Base-by-base conservation (phyloP, 2,888 invertebrate genomes). In the Sminthurides aquaticus region DNA sequence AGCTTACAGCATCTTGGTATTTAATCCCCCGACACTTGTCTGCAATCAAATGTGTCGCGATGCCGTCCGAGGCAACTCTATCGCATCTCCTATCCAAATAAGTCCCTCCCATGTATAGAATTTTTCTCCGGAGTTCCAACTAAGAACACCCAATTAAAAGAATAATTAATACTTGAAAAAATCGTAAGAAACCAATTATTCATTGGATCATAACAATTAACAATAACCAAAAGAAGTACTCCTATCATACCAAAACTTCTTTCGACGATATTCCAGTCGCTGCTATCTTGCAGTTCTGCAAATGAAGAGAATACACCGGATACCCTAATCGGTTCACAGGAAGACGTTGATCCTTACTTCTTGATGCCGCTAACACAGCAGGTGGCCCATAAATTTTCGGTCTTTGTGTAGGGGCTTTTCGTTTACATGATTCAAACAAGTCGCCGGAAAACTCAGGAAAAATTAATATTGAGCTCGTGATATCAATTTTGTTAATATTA, bases 1-100 rank as follows among this genome's bases (percentile, higher is more conserved):
- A 90, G 64, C 90, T 89, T 70, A 89, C 88, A 66, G 96, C 96
- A 80, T 92, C 92, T 81, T 90, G 87, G 80, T 96, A 97, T 82
- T 96, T 96, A 75, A 91, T 90, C 67, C 95, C 94, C 57, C 88
- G 88, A 76, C 90, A 89, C 75, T 86, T 85, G 76, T 90, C 90
- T 71, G 96, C 91, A 75, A 98, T 91, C 74, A 98, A 84, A 83
- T 97, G 96, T 62, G 96, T 97, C 74, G 58, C 52, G 27, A 64
- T 58, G 2, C 59, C 55, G 18, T 57, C 64, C 8, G 26, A 27
- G 3, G 54, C 29, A n/a, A 52, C 20, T 2, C 61, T 26, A 5
- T 58, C 63, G 34, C 64, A 52, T 20, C 58, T 22, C 24, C 70
- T 66, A 26, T 74, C 74, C 3, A 71, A 27, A 62, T 67, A 74